phyloP scores from a whole-genome alignment of 1,140 invertebrate species.

The Drosophila neocordata region DNA sequence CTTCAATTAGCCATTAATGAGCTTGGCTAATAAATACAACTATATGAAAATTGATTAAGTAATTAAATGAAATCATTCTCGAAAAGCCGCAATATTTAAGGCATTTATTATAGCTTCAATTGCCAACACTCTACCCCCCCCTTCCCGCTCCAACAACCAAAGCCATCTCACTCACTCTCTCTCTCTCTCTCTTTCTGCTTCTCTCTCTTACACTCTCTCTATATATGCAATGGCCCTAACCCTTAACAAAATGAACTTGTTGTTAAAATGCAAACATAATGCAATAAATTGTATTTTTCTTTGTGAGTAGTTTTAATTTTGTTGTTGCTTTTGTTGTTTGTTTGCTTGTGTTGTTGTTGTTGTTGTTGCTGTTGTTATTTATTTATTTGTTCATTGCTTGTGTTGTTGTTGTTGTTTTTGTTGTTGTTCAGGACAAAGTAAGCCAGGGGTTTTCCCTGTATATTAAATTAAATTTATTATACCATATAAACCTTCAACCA shows the following conservation, averaged over 20 bases:
- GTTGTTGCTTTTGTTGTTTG: slow-evolving; percentile 39
- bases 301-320: slow-evolving; percentile 48
- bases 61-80: slow-evolving; percentile 23
- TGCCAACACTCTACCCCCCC: too few relatives aligned
- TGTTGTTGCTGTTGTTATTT: slow-evolving; percentile 33
- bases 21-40: slow-evolving; percentile 22
- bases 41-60: slow-evolving; percentile 14
- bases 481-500: slow-evolving; percentile 9
- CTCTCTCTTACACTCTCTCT: too few relatives aligned
- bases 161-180: too few relatives aligned
- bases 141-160: too few relatives aligned
- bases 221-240: background rate
- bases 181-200: too few relatives aligned
- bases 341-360: slow-evolving; percentile 29
- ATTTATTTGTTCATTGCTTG: slow-evolving; percentile 5
- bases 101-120: background rate
- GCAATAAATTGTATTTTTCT: slow-evolving; percentile 66
- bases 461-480: slow-evolving; percentile 78
- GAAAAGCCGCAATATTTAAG: slow-evolving; percentile 8
- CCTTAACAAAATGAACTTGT: slow-evolving; percentile 58
- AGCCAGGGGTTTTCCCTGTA: slow-evolving; percentile 60
- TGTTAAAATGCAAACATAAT: slow-evolving; percentile 69
- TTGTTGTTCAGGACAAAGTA: slow-evolving; percentile 56
- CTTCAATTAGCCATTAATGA: slow-evolving; percentile 22
- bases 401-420: slow-evolving; percentile 25